Evolutionary conservation across 2,113 vertebrate species (phyloP).

Genomic region (Podarcis raffonei): DNA sequence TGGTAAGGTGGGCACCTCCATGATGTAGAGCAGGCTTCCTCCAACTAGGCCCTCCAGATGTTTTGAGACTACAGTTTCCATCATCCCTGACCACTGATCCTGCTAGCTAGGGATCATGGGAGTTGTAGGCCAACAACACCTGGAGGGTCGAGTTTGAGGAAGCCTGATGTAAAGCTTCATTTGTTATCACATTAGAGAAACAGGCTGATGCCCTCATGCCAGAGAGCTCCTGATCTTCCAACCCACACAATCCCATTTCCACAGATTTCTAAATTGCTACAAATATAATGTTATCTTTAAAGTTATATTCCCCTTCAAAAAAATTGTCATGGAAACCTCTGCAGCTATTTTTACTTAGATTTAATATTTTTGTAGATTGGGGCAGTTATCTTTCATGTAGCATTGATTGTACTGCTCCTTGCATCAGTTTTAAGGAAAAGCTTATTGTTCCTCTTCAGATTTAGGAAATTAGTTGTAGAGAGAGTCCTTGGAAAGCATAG

Average conservation of each 20-base stretch:
- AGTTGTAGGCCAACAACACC: too few relatives aligned
- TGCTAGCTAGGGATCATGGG: too few relatives aligned
- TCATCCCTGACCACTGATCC: too few relatives aligned
- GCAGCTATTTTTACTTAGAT: not conserved
- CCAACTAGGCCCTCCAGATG: too few relatives aligned
- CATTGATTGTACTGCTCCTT: not conserved
- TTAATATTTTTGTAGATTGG: not conserved
- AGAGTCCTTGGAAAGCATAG: not conserved
- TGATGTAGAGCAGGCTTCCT: too few relatives aligned
- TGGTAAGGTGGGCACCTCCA: too few relatives aligned
- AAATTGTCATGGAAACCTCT: not conserved
- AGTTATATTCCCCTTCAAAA: not conserved
- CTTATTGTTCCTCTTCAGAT: not conserved
- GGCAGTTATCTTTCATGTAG: not conserved
- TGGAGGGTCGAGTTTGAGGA: too few relatives aligned
- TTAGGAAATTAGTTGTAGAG: not conserved
- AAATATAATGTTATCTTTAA: not conserved
- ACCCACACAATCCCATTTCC: too few relatives aligned
- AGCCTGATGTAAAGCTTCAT: not conserved
- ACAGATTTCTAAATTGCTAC: not conserved
- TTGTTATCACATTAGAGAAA: not conserved
- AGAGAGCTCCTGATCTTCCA: not conserved
- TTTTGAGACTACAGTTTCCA: too few relatives aligned
- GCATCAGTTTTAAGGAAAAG: not conserved
- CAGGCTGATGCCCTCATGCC: not conserved